A percentile compares a stretch with the other conserved stretches of the same genome.
Conservation (phyloP, 2,888 invertebrate genomes). For the Tortricodes alternella region DNA sequence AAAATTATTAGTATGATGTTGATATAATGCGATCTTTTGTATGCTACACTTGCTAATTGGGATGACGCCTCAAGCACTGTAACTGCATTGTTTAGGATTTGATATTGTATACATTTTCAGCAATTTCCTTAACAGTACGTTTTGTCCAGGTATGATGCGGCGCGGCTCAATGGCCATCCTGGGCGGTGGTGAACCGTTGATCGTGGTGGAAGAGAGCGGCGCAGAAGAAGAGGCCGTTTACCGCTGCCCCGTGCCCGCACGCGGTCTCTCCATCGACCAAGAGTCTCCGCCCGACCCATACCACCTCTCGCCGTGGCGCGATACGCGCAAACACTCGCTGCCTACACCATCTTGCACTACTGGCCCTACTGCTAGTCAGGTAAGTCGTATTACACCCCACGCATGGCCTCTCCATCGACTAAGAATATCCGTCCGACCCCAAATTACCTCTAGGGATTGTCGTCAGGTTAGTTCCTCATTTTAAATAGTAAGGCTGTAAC, state of each 20-base stretch:
- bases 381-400: too few species aligned
- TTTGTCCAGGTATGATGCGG: constrained; percentile 80
- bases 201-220: constrained; percentile 91
- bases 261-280: constrained; percentile 86
- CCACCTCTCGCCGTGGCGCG: constrained; percentile 91
- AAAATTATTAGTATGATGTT: too few species aligned
- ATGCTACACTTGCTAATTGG: too few species aligned
- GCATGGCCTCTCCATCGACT: too few species aligned
- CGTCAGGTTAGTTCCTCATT: too few species aligned
- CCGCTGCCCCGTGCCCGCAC: constrained; percentile 80
- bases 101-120: too few species aligned
- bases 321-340: constrained; percentile 90
- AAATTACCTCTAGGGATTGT: too few species aligned
- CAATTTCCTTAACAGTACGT: background rate
- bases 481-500: too few species aligned
- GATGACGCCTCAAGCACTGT: too few species aligned
- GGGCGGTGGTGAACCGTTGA: constrained; percentile 87
- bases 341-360: constrained; percentile 93
- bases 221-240: constrained; percentile 84
- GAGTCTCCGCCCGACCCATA: constrained; percentile 92
- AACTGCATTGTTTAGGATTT: too few species aligned
- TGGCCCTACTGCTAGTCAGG: constrained; percentile 94
- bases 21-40: too few species aligned
- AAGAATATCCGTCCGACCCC: too few species aligned
- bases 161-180: constrained; percentile 85